Base-by-base conservation (phyloP, 2,797 vertebrate genomes). In the Enteromius fasciolatus region DNA sequence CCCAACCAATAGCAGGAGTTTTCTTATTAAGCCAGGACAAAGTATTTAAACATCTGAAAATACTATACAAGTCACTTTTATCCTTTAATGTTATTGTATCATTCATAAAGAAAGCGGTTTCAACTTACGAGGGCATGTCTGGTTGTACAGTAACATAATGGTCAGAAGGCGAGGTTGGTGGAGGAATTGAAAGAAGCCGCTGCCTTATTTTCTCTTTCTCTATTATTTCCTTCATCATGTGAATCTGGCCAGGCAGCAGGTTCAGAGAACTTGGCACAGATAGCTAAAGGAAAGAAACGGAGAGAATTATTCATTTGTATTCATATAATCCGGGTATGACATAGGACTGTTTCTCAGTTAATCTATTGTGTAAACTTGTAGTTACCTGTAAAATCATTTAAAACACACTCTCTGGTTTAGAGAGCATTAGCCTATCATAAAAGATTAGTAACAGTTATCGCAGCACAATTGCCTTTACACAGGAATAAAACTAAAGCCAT, bases 201-300 rank as follows among this genome's bases (percentile, higher is more conserved):
- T 66, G 78, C 48, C 94, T 92, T 11, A 89, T 82, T 7, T 18
- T 89, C 87, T 97, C 97, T 41, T 87, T 90, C 2, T 93, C 81
- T 28, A 96, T 85, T 0, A 89, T 91, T 72, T 94, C 94, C 1
- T 78, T 92, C 54, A 98, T 89, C 89, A 92, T 93, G 67, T 91
- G 91, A 66, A 94, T 9, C 87, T 96, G 96, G 1, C 97, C 96
- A 0, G 97, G 97, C 2, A 98, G 93, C 90, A 98, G 92, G 82
- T 86, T 95, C 48, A 97, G 86, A 39, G 84, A 91, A 15, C 54
- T 31, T 0, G 96, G 96, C 0, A 97, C 89, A 0, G 88, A 88
- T 76, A 95, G 88, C 97, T 98, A 83, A 20, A 41, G 41, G 69
- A 87, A 75, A 80, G 18, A 68, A 25, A 84, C 23, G 83, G 25